Conservation (phyloP, 2,888 invertebrate genomes). For the Tigriopus californicus region DNA sequence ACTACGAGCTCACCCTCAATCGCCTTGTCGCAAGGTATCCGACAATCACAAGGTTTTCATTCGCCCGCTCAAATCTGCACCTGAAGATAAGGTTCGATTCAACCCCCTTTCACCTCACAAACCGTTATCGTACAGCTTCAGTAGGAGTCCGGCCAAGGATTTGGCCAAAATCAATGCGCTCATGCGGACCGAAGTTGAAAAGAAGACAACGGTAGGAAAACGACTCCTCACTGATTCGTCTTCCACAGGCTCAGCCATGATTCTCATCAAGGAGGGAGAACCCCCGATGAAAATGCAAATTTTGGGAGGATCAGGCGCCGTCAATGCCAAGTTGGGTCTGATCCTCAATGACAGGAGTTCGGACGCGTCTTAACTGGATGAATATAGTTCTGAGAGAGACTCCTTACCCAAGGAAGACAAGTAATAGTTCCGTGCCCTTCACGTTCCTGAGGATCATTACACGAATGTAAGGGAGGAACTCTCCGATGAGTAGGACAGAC, state of each 20-base stretch:
- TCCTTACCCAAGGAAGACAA: too few species aligned
- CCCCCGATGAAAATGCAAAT: background rate
- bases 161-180: conserved; percentile 8
- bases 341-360: background rate
- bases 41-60: conserved; percentile 41
- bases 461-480: too few species aligned
- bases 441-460: too few species aligned
- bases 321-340: conserved; percentile 3
- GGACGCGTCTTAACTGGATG: too few species aligned
- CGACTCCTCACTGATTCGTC: conserved; percentile 7
- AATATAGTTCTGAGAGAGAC: too few species aligned
- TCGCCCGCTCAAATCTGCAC: conserved; percentile 29
- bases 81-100: conserved; percentile 20
- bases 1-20: conserved; percentile 1
- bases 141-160: conserved; percentile 43
- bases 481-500: too few species aligned
- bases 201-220: conserved; percentile 11
- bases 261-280: background rate
- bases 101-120: conserved; percentile 26
- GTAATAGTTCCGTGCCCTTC: too few species aligned
- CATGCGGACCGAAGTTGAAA: conserved; percentile 4
- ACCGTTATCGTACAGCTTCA: conserved; percentile 52
- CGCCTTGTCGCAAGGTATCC: conserved; percentile 27
- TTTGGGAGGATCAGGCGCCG: background rate
- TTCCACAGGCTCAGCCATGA: background rate